These are phyloP conservation scores for Holothuria glaberrima DNA, from an alignment of 35 echinoderm and acorn worm species.

Conservation along the genomic window DNA sequence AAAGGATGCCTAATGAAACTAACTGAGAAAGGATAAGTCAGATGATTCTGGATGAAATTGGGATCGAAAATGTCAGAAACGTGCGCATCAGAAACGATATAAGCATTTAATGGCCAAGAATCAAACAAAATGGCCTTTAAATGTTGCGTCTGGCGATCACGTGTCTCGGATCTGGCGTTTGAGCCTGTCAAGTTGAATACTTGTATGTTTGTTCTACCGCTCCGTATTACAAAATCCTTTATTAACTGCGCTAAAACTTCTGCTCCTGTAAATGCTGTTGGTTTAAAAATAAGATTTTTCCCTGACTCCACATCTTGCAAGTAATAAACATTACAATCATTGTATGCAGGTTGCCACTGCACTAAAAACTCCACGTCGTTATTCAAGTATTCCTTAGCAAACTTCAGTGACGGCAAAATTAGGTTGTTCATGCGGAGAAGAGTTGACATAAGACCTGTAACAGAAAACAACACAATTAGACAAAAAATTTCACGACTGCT, in stretches of 20 bases:
- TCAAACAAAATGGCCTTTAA: background rate
- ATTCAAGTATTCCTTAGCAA: background rate
- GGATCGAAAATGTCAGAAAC: background rate
- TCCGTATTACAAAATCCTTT: background rate
- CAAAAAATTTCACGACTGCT: conserved; percentile 2
- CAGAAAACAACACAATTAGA: background rate
- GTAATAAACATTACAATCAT: background rate
- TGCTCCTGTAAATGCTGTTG: background rate
- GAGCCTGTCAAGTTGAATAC: background rate
- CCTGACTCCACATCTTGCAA: background rate
- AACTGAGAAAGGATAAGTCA: background rate
- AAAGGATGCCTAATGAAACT: background rate
- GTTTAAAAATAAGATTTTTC: background rate
- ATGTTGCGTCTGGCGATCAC: background rate
- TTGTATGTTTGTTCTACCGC: background rate
- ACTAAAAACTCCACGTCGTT: background rate
- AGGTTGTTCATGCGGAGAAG: background rate
- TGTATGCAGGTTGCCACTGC: background rate
- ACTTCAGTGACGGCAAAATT: background rate
- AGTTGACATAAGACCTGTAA: background rate
- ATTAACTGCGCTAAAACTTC: background rate
- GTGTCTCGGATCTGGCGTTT: background rate
- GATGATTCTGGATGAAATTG: background rate
- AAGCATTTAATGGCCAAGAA: background rate
- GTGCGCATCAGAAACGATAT: background rate